Conservation (phyloP, 2,113 vertebrate genomes). For the Otocyon megalotis region DNA sequence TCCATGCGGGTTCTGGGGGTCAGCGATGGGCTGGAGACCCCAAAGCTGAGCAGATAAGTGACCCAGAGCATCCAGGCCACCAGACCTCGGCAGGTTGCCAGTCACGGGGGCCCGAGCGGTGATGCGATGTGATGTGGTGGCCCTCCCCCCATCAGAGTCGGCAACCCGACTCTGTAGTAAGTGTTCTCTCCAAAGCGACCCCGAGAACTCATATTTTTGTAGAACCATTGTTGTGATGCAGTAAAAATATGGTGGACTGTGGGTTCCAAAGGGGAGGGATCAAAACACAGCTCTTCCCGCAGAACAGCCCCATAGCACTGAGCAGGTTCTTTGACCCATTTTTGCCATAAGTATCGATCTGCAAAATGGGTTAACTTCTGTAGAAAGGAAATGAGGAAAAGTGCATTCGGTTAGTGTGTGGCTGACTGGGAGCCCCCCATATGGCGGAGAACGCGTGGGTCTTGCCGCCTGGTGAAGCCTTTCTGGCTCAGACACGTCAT, state of each 20-base stretch:
- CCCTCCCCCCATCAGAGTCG: too few species aligned
- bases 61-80: background rate
- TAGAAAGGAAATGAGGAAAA: background rate
- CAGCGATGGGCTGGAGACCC: background rate
- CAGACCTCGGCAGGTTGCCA: background rate
- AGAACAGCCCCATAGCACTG: background rate
- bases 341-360: background rate
- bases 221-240: background rate
- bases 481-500: background rate
- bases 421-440: background rate
- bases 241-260: background rate
- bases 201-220: background rate
- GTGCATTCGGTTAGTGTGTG: too few species aligned
- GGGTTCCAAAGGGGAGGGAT: background rate
- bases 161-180: background rate
- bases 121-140: too few species aligned
- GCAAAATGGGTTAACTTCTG: background rate
- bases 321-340: background rate
- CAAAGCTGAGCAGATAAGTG: background rate
- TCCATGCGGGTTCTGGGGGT: background rate
- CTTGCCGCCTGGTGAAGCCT: background rate
- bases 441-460: background rate
- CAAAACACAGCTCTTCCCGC: background rate
- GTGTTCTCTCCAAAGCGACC: background rate
- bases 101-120: accelerated